A percentile compares a stretch with the other conserved stretches of the same genome.
These are phyloP conservation scores for Iselma pallidipennis DNA, from an alignment of 2,888 invertebrate species.

Conservation along the genomic window DNA sequence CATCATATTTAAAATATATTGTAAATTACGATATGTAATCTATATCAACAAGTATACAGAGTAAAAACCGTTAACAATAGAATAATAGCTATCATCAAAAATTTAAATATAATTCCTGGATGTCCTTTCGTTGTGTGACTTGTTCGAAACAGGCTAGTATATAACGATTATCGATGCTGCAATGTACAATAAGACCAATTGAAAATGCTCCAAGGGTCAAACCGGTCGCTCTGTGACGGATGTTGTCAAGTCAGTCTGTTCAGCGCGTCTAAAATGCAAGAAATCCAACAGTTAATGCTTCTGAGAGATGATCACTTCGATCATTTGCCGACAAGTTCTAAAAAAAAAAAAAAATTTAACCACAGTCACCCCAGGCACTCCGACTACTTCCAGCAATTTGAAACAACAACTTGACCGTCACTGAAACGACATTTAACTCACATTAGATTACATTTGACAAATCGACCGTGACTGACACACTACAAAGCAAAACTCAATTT, in stretches of 20 bases:
- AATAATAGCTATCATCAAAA: constrained; percentile 22
- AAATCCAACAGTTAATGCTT: constrained; percentile 14
- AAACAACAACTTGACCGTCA: not conserved
- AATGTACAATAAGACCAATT: constrained; percentile 23
- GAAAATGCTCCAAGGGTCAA: constrained; percentile 21
- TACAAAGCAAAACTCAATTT: not conserved
- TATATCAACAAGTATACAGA: constrained; percentile 20
- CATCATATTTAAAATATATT: constrained; percentile 7
- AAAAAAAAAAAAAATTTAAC: not conserved
- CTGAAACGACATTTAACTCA: not conserved
- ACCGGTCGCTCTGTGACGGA: constrained; percentile 22
- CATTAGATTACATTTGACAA: not conserved
- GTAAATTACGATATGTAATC: constrained; percentile 14
- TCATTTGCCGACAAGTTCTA: not conserved
- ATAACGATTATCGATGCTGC: constrained; percentile 20
- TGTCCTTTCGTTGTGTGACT: constrained; percentile 11
- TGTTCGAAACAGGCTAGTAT: constrained; percentile 9
- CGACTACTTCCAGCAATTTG: not conserved
- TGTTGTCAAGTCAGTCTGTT: constrained; percentile 15
- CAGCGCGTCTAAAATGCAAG: constrained; percentile 23
- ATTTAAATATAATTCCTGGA: constrained; percentile 15
- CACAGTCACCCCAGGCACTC: not conserved
- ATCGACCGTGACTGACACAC: not conserved
- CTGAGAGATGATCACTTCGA: constrained; percentile 2
- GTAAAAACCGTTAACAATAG: constrained; percentile 19